phyloP scores from a whole-genome alignment of 2,888 invertebrate genomes.

The Chaetoderma sp. region DNA sequence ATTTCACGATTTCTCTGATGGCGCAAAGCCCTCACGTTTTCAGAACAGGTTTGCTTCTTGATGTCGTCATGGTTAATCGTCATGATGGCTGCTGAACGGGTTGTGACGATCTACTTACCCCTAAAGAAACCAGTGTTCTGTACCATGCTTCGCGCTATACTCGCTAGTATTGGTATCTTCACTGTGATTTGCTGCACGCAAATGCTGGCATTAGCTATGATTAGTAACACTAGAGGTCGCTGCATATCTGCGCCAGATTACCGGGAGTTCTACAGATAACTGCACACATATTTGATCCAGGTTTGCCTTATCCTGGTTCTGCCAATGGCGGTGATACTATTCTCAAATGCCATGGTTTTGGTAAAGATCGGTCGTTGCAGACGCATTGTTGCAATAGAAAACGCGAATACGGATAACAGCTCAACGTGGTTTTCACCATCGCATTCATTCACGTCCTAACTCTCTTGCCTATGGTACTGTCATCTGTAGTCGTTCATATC shows the following conservation, averaged over 20 bases:
- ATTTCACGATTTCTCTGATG: no score
- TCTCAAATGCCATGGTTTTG: slow-evolving; percentile 38
- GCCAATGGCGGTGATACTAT: slow-evolving; percentile 38
- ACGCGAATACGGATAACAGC: background rate
- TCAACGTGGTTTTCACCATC: slow-evolving; percentile 34
- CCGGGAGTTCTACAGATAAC: slow-evolving; percentile 28
- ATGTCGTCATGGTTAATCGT: slow-evolving; percentile 44
- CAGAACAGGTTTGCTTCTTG: slow-evolving; percentile 38
- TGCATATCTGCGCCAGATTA: slow-evolving; percentile 2
- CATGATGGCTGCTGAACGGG: slow-evolving; percentile 41
- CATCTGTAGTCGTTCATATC: slow-evolving; percentile 32
- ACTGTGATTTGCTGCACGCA: slow-evolving; percentile 36
- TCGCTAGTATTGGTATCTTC: slow-evolving; percentile 38
- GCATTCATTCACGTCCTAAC: slow-evolving; percentile 37
- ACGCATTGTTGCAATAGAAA: background rate
- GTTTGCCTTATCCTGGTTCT: slow-evolving; percentile 37
- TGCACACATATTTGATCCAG: slow-evolving; percentile 41
- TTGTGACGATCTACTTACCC: slow-evolving; percentile 39
- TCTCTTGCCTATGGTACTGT: slow-evolving; percentile 36
- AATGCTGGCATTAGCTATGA: slow-evolving; percentile 37
- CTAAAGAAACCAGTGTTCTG: slow-evolving; percentile 37
- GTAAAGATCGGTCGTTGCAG: slow-evolving; percentile 31
- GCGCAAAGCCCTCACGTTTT: slow-evolving; percentile 40
- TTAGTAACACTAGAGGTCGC: slow-evolving; percentile 31
- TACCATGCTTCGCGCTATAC: slow-evolving; percentile 28